Conservation (phyloP, 2,797 vertebrate genomes). For the Saxicola maurus region DNA sequence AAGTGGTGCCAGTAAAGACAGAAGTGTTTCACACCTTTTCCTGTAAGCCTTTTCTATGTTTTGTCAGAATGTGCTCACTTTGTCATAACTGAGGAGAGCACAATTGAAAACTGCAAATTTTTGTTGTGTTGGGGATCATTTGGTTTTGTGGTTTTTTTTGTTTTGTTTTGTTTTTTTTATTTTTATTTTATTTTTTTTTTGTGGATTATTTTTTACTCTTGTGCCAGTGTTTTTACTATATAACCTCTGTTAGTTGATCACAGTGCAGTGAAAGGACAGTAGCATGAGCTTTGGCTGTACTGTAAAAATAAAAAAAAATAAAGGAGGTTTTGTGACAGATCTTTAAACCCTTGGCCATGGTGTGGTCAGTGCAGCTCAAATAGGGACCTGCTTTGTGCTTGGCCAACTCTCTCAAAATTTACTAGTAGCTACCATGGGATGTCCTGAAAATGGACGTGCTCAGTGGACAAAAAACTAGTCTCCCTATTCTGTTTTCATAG, state of each 20-base stretch:
- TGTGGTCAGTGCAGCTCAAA: not conserved
- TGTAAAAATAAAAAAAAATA: not conserved
- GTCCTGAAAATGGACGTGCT: not conserved
- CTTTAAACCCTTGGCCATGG: not conserved
- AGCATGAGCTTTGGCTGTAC: not conserved
- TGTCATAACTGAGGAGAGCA: not conserved
- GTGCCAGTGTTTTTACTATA: not conserved
- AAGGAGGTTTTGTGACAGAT: not conserved
- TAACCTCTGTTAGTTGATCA: not conserved
- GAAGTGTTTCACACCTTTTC: conserved; percentile 64
- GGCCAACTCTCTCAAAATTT: not conserved
- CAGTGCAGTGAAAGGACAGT: not conserved
- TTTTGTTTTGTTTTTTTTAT: not conserved
- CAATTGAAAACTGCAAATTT: not conserved
- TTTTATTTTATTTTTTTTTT: too few relatives aligned
- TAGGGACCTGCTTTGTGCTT: not conserved
- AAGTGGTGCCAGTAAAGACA: conserved; percentile 65
- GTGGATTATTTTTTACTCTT: not conserved
- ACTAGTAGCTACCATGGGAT: not conserved
- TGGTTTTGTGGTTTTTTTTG: not conserved
- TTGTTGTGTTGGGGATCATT: not conserved
- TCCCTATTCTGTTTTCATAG: not conserved
- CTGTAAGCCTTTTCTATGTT: conserved; percentile 49
- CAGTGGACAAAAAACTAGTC: not conserved
- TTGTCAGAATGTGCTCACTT: conserved; percentile 26